Base-by-base conservation (phyloP, 2,113 vertebrate genomes). In the Mormyrus lacerda region DNA sequence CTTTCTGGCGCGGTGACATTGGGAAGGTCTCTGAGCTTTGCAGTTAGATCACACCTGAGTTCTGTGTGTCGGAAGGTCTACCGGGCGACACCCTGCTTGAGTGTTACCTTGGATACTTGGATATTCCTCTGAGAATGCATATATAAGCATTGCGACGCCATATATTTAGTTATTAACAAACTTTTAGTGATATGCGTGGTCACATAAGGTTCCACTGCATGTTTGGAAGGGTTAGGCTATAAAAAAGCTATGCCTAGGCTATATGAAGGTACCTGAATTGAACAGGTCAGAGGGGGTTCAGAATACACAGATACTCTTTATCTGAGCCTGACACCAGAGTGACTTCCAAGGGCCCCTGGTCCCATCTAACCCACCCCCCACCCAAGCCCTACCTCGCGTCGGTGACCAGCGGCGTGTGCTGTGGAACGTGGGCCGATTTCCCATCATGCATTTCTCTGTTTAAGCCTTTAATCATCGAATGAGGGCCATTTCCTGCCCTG, bases 1-100 rank as follows among this genome's bases (percentile, higher is more conserved):
- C 88, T 93, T 94, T 93, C 92, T 92, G 91, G 92, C 93, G 92
- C 42, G 90, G 90, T 92, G 90, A 92, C 92, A 91, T 89, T 83
- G 90, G 92, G 79, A 91, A 89, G 89, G 94, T 94, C 93, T 91
- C 89, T 88, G 83, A 87, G 92, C 90, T 92, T 76, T 94, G 82
- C 91, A 92, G 93, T 27, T 91, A 89, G 90, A 93, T 53, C 47
- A 35, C 39, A 53, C 48, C 50, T 35, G 10, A 87, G 85, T 31
- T 90, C 89, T 88, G 82, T 91, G 87, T 93, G 89, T 88, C 91
- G 90, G 85, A 92, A 89, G 91, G 91, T 85, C 89, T 69, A 90
- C 11, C 55, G 87, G 65, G 31, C 58, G 27, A 53, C 87, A 83
- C 85, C 21, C 86, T 85, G 91, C 79, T 50, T 85, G 55, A 4